Base-by-base conservation (phyloP, 2,797 vertebrate species). In the Garrulus glandarius region DNA sequence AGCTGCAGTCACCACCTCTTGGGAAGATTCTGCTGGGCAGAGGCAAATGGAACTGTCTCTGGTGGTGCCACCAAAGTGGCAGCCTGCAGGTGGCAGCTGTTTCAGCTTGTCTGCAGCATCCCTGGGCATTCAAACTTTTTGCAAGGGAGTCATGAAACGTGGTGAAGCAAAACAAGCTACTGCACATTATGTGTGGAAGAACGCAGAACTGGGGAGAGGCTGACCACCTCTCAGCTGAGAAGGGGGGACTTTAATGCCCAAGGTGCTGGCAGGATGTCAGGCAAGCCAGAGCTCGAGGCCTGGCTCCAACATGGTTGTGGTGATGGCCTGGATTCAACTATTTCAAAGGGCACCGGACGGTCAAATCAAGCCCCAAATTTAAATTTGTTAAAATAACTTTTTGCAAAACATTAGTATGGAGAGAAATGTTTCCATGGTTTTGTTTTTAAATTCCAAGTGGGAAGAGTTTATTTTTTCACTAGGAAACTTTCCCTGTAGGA, bases 321-420 rank as follows among this genome's bases (percentile, higher is more conserved):
- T 4, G 1, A 34, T 93, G 93, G 95, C 88, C 29, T 43, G 46
- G 55, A 67, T 92, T 94, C 94, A 95, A 95, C 77, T 95, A 96
- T 97, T 95, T 82, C 63, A 83, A 93, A 97, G 95, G 96, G 80
- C 86, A 89, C 59, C 0, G 3, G 63, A 52, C 5, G 29, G 94
- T 96, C 88, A 94, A 63, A 86, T 72, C 16, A 1, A 91, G 74
- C 32, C 88, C 90, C 90, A 92, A 76, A 95, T 97, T 96, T 95
- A 95, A 94, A 95, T 93, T 84, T 76, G 90, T 93, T 95, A 96
- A 97, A 97, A 97, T 95, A 97, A 94, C 94, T 94, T 96, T 69
- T 90, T 87, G 88, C 83, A 89, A 95, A 95, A 96, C 95, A 92
- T 94, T 44, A 75, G 76, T 89, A 89, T 4, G 3, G 57, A 90